Evolutionary conservation across 2,113 vertebrate genomes (phyloP).

Genomic region (Sinocyclocheilus rhinocerous): DNA sequence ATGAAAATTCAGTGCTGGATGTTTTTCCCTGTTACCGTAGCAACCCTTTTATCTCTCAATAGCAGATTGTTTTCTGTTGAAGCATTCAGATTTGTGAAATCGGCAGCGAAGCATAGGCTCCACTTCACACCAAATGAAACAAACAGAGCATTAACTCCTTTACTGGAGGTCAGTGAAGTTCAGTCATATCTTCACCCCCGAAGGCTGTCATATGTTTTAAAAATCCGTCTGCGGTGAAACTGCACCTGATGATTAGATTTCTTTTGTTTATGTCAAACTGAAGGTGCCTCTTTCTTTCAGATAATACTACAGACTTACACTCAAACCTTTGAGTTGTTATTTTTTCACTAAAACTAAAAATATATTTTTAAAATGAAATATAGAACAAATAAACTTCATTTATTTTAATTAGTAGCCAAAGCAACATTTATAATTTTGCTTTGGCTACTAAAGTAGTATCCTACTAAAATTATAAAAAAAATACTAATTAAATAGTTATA

Average conservation of each 20-base stretch:
- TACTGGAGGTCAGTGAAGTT: slow-evolving; percentile 6
- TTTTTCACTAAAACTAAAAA: too few relatives aligned
- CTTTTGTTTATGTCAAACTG: background rate
- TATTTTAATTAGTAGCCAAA: too few relatives aligned
- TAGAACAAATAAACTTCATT: too few relatives aligned
- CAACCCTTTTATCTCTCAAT: slow-evolving; percentile 63
- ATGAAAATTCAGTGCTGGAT: slow-evolving; percentile 48
- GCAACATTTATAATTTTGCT: too few relatives aligned
- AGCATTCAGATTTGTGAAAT: slow-evolving; percentile 57
- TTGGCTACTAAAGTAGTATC: too few relatives aligned
- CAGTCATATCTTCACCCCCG: background rate
- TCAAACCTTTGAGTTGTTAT: too few relatives aligned
- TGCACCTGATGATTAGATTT: background rate
- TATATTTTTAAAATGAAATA: too few relatives aligned
- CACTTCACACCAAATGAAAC: slow-evolving; percentile 22
- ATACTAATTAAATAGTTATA: too few relatives aligned
- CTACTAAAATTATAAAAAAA: too few relatives aligned
- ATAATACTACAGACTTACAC: background rate
- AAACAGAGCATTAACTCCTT: background rate
- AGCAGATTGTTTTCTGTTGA: slow-evolving; percentile 58
- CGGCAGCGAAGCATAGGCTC: slow-evolving; percentile 34
- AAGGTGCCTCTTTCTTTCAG: background rate
- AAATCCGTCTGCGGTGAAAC: background rate
- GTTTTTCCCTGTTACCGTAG: slow-evolving; percentile 62
- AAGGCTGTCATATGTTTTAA: background rate